Conservation (phyloP, 2,113 vertebrate genomes). For the Upupa epops region DNA sequence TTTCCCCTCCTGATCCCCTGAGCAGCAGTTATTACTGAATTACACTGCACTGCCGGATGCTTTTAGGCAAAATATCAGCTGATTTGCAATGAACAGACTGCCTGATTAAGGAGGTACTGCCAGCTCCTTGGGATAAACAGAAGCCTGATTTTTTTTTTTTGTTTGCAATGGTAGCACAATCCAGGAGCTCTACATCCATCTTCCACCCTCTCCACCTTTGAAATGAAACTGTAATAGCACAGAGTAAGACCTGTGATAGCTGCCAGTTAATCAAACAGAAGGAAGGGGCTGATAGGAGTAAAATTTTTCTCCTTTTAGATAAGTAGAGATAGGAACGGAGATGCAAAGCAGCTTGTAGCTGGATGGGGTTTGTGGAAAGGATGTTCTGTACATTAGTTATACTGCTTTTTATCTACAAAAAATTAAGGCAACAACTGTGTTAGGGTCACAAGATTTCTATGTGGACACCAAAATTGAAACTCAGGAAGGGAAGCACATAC, state of each 20-base stretch:
- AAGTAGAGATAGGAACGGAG: background rate
- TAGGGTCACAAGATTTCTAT: background rate
- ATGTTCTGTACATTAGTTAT: background rate
- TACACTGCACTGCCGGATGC: background rate
- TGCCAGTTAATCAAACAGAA: background rate
- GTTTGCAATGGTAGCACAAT: background rate
- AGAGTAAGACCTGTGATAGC: background rate
- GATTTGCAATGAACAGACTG: background rate
- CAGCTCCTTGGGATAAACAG: background rate
- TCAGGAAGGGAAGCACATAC: background rate
- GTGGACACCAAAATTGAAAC: background rate
- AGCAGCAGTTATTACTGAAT: background rate
- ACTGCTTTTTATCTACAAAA: background rate
- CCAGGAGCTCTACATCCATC: background rate
- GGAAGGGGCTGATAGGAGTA: background rate
- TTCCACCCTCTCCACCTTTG: background rate
- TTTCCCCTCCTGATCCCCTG: background rate
- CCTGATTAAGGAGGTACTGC: background rate
- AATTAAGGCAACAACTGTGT: background rate
- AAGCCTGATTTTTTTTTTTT: background rate
- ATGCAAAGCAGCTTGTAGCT: background rate
- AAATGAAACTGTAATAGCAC: background rate
- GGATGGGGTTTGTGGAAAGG: background rate
- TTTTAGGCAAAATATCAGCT: slow-evolving; percentile 6
- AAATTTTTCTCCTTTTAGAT: background rate